These are phyloP conservation scores for Ostrea denselamellosa DNA, from an alignment of 1,140 invertebrate genomes.

Conservation along the genomic window DNA sequence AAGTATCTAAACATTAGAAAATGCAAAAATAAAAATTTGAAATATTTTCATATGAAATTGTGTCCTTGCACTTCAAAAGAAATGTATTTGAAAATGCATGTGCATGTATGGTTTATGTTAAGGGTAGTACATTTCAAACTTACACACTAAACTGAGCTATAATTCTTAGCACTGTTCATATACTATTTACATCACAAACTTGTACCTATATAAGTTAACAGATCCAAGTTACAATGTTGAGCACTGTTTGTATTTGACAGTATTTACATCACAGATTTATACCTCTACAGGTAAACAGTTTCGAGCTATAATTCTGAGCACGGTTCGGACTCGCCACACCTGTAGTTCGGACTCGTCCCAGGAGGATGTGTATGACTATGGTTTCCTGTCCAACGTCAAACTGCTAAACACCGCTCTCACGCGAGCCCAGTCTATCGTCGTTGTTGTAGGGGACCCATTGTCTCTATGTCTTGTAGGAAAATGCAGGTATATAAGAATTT, in stretches of 20 bases:
- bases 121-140: too few relatives aligned
- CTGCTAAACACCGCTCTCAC: conserved; percentile 93
- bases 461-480: conserved; percentile 90
- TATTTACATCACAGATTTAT: neutral
- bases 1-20: too few relatives aligned
- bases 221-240: neutral
- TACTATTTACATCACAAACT: too few relatives aligned
- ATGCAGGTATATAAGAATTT: conserved; percentile 82
- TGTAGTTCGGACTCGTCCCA: conserved; percentile 80
- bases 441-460: conserved; percentile 92
- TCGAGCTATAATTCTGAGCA: conserved; percentile 90
- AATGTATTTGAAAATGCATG: too few relatives aligned
- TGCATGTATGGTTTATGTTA: too few relatives aligned
- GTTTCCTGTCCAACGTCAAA: conserved; percentile 91
- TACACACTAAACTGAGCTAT: too few relatives aligned
- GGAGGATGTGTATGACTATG: conserved; percentile 87
- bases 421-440: conserved; percentile 90
- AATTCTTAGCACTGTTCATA: too few relatives aligned
- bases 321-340: conserved; percentile 88
- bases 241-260: neutral
- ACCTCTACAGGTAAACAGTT: conserved; percentile 87
- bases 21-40: too few relatives aligned
- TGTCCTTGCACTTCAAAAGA: too few relatives aligned
- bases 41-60: too few relatives aligned
- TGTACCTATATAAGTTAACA: too few relatives aligned